Evolutionary conservation across 2,888 invertebrate species (phyloP).

Genomic region (Mythimna pallens): DNA sequence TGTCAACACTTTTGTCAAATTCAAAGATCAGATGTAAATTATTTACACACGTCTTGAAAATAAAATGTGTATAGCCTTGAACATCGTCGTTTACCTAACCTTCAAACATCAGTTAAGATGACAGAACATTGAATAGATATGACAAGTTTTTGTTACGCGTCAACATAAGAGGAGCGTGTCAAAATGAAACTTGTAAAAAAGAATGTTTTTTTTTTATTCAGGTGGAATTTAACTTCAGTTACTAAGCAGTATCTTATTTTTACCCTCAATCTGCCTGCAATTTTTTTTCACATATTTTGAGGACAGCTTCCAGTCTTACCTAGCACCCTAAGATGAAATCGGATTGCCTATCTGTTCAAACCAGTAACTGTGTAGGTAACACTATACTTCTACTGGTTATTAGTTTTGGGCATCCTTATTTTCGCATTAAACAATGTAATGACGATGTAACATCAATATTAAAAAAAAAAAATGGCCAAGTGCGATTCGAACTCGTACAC

Average conservation of each 20-base stretch:
- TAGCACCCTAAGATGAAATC: not conserved
- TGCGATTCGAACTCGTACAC: too few species aligned
- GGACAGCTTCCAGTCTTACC: not conserved
- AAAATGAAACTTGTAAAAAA: not conserved
- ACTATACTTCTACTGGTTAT: not conserved
- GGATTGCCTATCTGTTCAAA: not conserved
- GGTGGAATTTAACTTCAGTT: not conserved
- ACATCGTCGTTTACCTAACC: slow-evolving; percentile 44
- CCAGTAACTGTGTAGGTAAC: not conserved
- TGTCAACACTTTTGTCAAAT: slow-evolving; percentile 4
- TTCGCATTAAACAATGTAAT: not conserved
- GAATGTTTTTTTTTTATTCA: not conserved
- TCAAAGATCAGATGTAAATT: slow-evolving; percentile 38
- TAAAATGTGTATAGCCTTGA: slow-evolving; percentile 49
- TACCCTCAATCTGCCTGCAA: not conserved
- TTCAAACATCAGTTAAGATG: slow-evolving; percentile 53
- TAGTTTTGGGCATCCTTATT: not conserved
- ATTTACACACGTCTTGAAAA: slow-evolving; percentile 40
- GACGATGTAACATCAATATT: not conserved
- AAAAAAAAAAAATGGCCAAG: too few species aligned
- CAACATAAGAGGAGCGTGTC: slow-evolving; percentile 18
- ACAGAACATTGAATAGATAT: slow-evolving; percentile 50
- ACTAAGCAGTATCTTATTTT: not conserved
- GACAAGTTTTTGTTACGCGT: slow-evolving; percentile 44
- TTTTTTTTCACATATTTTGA: too few species aligned